Percentiles rank a stretch among this genome's conserved stretches.
These are phyloP conservation scores for Nansenia antarctica DNA, from an alignment of 2,113 vertebrate genomes.

Conservation along the genomic window DNA sequence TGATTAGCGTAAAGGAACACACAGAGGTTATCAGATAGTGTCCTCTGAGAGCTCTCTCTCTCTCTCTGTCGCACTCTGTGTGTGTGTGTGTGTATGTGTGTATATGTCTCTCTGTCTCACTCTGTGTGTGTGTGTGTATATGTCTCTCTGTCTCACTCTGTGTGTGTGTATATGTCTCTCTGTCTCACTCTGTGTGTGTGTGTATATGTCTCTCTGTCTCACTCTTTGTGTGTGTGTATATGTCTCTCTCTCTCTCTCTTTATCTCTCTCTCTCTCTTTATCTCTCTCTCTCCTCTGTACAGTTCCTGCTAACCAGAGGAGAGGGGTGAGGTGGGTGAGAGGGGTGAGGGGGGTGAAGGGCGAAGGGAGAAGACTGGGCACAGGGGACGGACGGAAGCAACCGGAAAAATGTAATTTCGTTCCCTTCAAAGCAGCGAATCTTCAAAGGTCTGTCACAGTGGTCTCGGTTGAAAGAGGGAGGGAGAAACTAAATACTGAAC, in stretches of 20 bases:
- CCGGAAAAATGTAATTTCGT: slow-evolving; percentile 17
- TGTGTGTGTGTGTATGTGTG: no score
- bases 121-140: no score
- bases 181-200: no score
- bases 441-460: slow-evolving; percentile 44
- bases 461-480: background rate
- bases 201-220: no score
- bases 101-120: no score
- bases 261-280: no score
- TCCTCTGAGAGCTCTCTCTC: no score
- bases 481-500: slow-evolving; percentile 20
- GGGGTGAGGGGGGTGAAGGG: background rate
- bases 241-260: background rate
- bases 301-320: background rate
- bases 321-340: background rate
- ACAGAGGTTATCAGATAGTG: background rate
- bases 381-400: slow-evolving; percentile 6
- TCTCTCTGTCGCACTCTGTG: background rate
- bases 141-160: no score
- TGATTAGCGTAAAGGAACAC: background rate
- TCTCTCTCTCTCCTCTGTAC: no score
- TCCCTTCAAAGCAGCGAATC: slow-evolving; percentile 36
- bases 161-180: no score
- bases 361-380: background rate
- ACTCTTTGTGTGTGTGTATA: no score